These are phyloP conservation scores for Trichechus manatus DNA, from an alignment of 2,113 vertebrate genomes.

Conservation along the genomic window DNA sequence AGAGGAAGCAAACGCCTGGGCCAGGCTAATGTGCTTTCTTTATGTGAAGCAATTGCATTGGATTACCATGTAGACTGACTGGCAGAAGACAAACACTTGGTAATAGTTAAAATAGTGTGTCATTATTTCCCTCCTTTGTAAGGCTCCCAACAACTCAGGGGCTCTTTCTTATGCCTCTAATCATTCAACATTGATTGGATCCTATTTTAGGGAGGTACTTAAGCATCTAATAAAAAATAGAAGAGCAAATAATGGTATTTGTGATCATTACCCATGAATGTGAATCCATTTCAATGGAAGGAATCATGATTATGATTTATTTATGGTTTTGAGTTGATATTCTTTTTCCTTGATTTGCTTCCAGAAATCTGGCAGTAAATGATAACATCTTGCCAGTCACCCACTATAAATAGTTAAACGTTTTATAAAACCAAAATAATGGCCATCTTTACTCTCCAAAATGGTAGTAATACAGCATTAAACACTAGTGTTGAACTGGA, in stretches of 20 bases:
- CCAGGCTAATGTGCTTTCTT: constrained; percentile 4
- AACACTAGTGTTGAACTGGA: background rate
- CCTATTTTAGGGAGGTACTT: constrained; percentile 20
- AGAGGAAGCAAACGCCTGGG: constrained; percentile 46
- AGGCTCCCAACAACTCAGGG: background rate
- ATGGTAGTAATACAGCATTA: background rate
- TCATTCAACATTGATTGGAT: constrained; percentile 2
- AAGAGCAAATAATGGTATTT: constrained; percentile 20
- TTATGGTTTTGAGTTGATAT: constrained; percentile 38
- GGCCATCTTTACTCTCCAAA: constrained; percentile 43
- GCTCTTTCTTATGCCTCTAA: background rate
- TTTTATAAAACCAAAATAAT: constrained; percentile 64
- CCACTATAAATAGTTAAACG: constrained; percentile 56
- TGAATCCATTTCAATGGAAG: background rate
- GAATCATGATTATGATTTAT: background rate
- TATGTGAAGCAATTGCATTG: background rate
- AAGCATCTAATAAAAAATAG: constrained; percentile 28
- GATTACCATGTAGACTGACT: constrained; percentile 3
- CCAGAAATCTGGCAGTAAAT: constrained; percentile 51
- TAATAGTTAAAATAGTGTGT: background rate
- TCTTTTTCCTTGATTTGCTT: constrained; percentile 37
- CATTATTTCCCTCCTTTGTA: background rate
- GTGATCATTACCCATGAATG: background rate
- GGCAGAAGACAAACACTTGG: background rate
- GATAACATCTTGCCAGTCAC: constrained; percentile 46